Base-by-base conservation (phyloP, 2,797 vertebrate genomes). In the Pristis pectinata region DNA sequence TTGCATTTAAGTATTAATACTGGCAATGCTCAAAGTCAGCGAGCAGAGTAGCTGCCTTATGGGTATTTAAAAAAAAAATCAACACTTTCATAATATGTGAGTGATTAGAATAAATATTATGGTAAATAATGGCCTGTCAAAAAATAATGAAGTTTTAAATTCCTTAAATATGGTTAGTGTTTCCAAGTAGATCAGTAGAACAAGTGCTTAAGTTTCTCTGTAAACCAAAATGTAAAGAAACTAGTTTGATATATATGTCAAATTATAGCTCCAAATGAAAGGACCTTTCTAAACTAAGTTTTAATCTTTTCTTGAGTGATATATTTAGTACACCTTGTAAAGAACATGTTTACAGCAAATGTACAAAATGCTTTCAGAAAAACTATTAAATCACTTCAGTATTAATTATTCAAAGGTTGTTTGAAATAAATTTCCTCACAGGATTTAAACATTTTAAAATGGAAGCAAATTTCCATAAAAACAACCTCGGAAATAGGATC, bases 11-110 rank as follows among this genome's bases (percentile, higher is more conserved):
- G 44, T 94, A n/a, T 74, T 72, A 74, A 76, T 74, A 44, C 27
- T 13, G 0, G 44, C 8, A 49, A 34, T 34, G 27, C 44, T 34
- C 44, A 53, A 93, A 93, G 70, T 34, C 49, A 94, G 44, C 94
- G 41, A 94, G 30, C 24, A 53, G 13, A 76, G 27, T 44, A 74
- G 27, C 24, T 37, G 7, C 11, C 13, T n/a, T 34, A 72, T 49
- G 44, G 2, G 1, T 19, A 76, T 94, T 76, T 56, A 49, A 30
- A n/a, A n/a, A n/a, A n/a, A n/a, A n/a, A 70, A 80, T 4, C 22
- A 93, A 34, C 67, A 49, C 93, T 93, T 93, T 74, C 41, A 93
- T 53, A 93, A 61, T 61, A 61, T 89, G 56, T n/a, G 34, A 89
- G 34, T 41, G 24, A 37, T 41, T 61, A 67, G 19, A 19, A 91